Base-by-base conservation (phyloP, 2,113 vertebrate species). In the Rhodinocichla rosea region DNA sequence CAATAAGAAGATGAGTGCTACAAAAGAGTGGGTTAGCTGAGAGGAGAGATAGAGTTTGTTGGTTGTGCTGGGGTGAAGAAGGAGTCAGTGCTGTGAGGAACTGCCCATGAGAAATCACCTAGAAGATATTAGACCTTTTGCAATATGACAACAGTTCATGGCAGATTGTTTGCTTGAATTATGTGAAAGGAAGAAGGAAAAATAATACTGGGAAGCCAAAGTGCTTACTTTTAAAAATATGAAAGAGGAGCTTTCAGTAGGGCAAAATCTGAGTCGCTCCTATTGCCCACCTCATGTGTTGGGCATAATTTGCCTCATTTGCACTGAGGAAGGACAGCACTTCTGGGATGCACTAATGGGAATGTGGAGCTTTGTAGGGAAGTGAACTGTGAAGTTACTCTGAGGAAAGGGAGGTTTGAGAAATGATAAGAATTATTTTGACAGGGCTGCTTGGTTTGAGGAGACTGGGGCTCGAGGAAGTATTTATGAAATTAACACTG, bases 261-360 rank as follows among this genome's bases (percentile, higher is more conserved):
- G 35, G 49, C 3, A 42, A 67, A 67, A 28, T 47, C 15, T n/a
- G 23, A 39, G 23, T 42, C 59, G 10, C 22, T 81, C 10, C 21
- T 1, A 3, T n/a, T 68, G 5, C 8, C 3, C 23, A 5, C 3
- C 3, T 33, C 17, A 11, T 13, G 18, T 50, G 18, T n/a, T 78
- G n/a, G 35, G 33, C 8, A 15, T 85, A 26, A 23, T 75, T 87
- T 67, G 10, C 26, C 23, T 63, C 13, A 6, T 49, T 32, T 63
- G 35, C 6, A 52, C 28, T 74, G 26, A 70, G 33, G 10, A 10
- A 62, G 7, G 4, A 33, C 30, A 95, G 52, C 39, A 64, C 21
- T 13, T 70, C 11, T 40, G 55, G 32, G 15, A 53, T 28, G 19
- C 0, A 4, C 3, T 52, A 14, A 27, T 19, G 32, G 10, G 11